Evolutionary conservation across 2,888 invertebrate genomes (phyloP).

Genomic region (Myopa testacea): DNA sequence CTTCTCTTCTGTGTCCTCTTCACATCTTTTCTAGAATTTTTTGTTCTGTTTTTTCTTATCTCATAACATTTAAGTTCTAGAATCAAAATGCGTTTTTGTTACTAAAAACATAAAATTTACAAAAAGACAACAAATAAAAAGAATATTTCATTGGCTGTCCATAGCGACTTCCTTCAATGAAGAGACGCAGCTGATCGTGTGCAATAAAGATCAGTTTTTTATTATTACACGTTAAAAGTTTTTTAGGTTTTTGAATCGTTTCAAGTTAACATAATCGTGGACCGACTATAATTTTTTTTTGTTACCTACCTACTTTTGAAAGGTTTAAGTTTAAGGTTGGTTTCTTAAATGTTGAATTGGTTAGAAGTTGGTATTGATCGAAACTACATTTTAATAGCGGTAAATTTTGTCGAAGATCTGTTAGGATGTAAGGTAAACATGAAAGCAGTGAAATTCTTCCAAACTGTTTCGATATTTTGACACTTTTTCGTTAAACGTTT

Average conservation of each 20-base stretch:
- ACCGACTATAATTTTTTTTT: too few relatives aligned
- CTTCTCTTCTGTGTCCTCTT: not conserved
- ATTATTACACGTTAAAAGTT: not conserved
- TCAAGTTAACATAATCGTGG: too few relatives aligned
- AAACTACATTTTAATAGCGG: too few relatives aligned
- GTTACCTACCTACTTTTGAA: too few relatives aligned
- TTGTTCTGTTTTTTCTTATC: not conserved
- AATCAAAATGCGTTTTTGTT: slow-evolving; percentile 22
- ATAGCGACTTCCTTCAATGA: not conserved
- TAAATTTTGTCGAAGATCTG: too few relatives aligned
- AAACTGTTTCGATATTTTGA: too few relatives aligned
- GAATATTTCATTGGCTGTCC: not conserved
- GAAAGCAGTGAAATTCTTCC: too few relatives aligned
- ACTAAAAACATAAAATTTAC: not conserved
- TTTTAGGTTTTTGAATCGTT: not conserved
- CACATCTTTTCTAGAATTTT: not conserved
- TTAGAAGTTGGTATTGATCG: too few relatives aligned
- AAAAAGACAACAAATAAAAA: slow-evolving; percentile 2
- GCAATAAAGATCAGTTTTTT: slow-evolving; percentile 19
- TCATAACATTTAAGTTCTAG: slow-evolving; percentile 1
- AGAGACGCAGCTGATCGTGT: slow-evolving; percentile 2
- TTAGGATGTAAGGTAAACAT: too few relatives aligned
- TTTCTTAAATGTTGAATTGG: too few relatives aligned
- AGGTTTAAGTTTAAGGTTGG: too few relatives aligned
- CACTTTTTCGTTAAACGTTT: too few relatives aligned